phyloP scores from a whole-genome alignment of 2,113 vertebrate genomes.

The Triplophysa siluroides region DNA sequence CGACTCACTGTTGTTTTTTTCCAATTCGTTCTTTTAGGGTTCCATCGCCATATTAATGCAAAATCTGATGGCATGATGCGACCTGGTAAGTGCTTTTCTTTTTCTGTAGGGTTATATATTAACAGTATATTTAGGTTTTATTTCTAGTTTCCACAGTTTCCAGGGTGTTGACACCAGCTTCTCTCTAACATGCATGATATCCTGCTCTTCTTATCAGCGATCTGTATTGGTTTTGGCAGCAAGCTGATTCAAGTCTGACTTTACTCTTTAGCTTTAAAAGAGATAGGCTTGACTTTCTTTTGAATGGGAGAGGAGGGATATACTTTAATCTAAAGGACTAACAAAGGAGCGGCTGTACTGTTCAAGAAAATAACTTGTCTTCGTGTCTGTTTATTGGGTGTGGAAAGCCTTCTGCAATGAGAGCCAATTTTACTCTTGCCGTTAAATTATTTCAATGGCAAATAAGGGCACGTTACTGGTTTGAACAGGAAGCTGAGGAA shows the following conservation, averaged over 20 bases:
- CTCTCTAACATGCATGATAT: slow-evolving; percentile 8
- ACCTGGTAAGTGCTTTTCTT: slow-evolving; percentile 42
- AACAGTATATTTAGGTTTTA: not conserved
- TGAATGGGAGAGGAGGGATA: not conserved
- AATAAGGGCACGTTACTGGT: not conserved
- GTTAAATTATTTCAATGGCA: not conserved
- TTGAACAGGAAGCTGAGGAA: not conserved
- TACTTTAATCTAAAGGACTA: not conserved
- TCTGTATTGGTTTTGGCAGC: slow-evolving; percentile 1
- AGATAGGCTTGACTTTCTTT: slow-evolving; percentile 14
- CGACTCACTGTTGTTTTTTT: not conserved
- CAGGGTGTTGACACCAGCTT: not conserved
- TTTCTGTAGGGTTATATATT: not conserved
- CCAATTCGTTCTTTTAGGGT: slow-evolving; percentile 31
- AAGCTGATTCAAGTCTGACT: not conserved
- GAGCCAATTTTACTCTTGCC: slow-evolving; percentile 1
- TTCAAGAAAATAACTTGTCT: slow-evolving; percentile 13
- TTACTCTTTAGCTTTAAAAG: not conserved
- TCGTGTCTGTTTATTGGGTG: slow-evolving; percentile 21
- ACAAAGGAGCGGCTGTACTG: slow-evolving; percentile 15
- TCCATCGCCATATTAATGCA: slow-evolving; percentile 57
- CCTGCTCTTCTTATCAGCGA: not conserved
- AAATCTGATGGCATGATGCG: not conserved
- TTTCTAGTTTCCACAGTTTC: not conserved
- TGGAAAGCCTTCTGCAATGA: not conserved